Base-by-base conservation (phyloP, 2,797 vertebrate genomes). In the Prionace glauca region DNA sequence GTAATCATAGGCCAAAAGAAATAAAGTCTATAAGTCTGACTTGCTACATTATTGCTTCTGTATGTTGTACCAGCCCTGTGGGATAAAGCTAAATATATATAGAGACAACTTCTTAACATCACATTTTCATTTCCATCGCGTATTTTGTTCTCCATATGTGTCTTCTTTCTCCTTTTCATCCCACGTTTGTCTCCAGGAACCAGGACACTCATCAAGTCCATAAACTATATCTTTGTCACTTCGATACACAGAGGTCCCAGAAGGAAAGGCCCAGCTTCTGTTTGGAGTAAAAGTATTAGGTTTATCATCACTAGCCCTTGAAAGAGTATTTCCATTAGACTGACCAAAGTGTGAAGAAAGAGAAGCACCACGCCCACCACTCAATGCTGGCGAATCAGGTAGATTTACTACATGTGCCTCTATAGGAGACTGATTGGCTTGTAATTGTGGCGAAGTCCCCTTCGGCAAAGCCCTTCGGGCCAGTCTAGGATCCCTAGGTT, bases 401-500 rank as follows among this genome's bases (percentile, higher is more conserved):
- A 45, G 26, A 71, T 50, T 74, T 45, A n/a, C 69, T 20, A 20
- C 45, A 32, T 12, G 24, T 12, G 90, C 67, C 36, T 92, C 65
- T 41, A 62, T 41, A 92, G 36, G 22, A 95, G 45, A 32, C 10
- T 32, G 95, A 22, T 0, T 29, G 84, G 26, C 96, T 96, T 36
- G 67, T 96, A 45, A 95, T 67, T 18, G 95, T 96, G 0, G 62
- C 50, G 0, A 32, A 62, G 26, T 45, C 5, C 16, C 93, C 45
- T 60, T 56, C 12, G 10, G 12, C 26, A 74, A 77, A 77, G 96
- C 77, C 32, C 96, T 96, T 4, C 96, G 91, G 0, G 96, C 96
- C 96, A 98, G 96, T 1, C 98, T 96, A 0, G 98, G 98, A 96
- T 98, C 98, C 45, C 96, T 96, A 0, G 96, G 97, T 14, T 96